Conservation (phyloP, 2,113 vertebrate genomes). For the Epinephelus moara region DNA sequence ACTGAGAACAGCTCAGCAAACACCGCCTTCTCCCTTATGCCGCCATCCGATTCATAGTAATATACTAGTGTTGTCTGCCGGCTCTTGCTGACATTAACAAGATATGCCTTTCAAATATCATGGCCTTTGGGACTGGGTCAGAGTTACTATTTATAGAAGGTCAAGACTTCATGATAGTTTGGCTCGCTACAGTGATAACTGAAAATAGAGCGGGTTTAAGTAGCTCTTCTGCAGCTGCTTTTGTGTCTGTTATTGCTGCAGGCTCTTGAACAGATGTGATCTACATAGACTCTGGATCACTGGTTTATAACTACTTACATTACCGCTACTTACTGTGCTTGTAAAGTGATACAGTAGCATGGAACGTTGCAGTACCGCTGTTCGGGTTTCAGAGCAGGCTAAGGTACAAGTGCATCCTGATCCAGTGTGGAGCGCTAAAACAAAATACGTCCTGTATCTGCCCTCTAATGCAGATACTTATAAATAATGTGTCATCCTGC, state of each 20-base stretch:
- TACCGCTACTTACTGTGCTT: conserved; percentile 9
- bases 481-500: background rate
- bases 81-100: conserved; percentile 81
- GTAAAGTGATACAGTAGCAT: conserved; percentile 1
- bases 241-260: conserved; percentile 54
- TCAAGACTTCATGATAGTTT: conserved; percentile 74
- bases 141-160: conserved; percentile 83
- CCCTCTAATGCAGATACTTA: conserved; percentile 12
- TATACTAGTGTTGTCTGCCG: conserved; percentile 67
- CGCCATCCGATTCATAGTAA: conserved; percentile 49
- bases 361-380: background rate
- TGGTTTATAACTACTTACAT: conserved; percentile 40
- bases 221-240: conserved; percentile 59
- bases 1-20: conserved; percentile 40
- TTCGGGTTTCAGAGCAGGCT: conserved; percentile 4
- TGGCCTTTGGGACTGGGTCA: conserved; percentile 86
- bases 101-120: conserved; percentile 88
- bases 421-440: background rate
- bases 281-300: conserved; percentile 32
- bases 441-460: conserved; percentile 1
- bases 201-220: conserved; percentile 71
- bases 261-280: conserved; percentile 72
- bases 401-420: background rate
- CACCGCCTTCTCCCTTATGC: conserved; percentile 18
- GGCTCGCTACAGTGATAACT: conserved; percentile 67